Base-by-base conservation (phyloP, 2,797 vertebrate genomes). In the Scolopax bukidnonensis region DNA sequence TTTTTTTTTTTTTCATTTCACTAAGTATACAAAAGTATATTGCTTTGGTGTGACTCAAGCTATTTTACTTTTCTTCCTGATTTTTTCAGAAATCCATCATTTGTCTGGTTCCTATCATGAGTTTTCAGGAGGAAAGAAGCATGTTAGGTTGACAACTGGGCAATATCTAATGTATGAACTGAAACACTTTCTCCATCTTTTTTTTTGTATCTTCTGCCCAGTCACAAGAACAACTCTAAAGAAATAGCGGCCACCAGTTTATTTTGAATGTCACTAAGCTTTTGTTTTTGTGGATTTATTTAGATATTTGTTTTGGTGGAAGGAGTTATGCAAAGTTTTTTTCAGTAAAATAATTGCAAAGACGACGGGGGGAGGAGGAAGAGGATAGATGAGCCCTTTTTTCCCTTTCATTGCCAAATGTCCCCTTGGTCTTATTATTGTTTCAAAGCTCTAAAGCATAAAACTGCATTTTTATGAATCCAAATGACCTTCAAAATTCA, bases 401-500 rank as follows among this genome's bases (percentile, higher is more conserved):
- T 21, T 24, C 4, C 7, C 50, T 23, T 3, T 43, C 27, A 18
- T 47, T 59, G 28, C 71, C 65, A 93, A 87, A 93, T 90, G 8
- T 95, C 87, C 67, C 67, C 41, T 95, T 76, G 85, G 78, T 30
- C 84, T 97, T 96, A 95, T 89, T 97, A 97, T 97, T 96, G 67
- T 97, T 98, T 93, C 19, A 95, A 97, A 95, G 73, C 91, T 96
- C 93, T 96, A 98, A 97, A 97, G 94, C 93, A 94, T 89, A 97
- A 97, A 97, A 96, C 86, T 95, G 65, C 77, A 87, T 97, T 97
- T 98, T 98, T 98, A 97, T 95, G 87, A 94, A 84, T 97, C 61
- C 24, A 94, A 93, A 96, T 96, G 97, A 98, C 98, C 98, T 98
- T 98, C 98, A 98, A 65, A 97, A 96, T 95, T 97, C 85, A 53